phyloP scores from a whole-genome alignment of 2,797 vertebrate species.

The Sus cebifrons region DNA sequence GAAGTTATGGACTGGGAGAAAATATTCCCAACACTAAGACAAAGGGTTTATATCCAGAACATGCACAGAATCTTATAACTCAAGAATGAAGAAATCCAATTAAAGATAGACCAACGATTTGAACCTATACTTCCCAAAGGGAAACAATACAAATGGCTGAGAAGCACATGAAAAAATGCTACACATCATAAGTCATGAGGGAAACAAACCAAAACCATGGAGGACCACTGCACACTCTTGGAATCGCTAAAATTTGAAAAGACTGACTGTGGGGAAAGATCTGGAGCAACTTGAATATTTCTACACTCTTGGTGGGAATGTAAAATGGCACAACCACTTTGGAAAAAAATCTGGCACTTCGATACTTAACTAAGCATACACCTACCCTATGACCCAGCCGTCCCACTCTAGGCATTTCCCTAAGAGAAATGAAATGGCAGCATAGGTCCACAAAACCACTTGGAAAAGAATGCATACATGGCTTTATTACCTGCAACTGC shows the following conservation, averaged over 20 bases:
- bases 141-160: background rate
- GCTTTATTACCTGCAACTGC: background rate
- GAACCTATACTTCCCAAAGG: background rate
- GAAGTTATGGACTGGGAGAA: constrained; percentile 20
- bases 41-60: background rate
- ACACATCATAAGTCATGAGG: constrained; percentile 12
- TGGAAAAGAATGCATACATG: background rate
- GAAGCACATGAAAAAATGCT: background rate
- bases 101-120: constrained; percentile 41
- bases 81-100: background rate
- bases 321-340: constrained; percentile 32
- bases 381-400: background rate
- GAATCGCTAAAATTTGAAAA: constrained; percentile 48
- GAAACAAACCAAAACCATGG: constrained; percentile 39
- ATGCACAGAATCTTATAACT: constrained; percentile 33
- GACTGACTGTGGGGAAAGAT: background rate
- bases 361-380: constrained; percentile 4
- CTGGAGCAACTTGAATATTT: background rate
- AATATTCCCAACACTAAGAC: constrained; percentile 26
- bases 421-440: constrained; percentile 59
- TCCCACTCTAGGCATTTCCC: background rate
- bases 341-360: background rate
- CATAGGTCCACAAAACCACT: background rate
- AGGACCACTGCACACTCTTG: background rate
- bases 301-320: background rate